These are phyloP conservation scores for Brachylomia viminalis DNA, from an alignment of 2,888 invertebrate species.

Conservation along the genomic window DNA sequence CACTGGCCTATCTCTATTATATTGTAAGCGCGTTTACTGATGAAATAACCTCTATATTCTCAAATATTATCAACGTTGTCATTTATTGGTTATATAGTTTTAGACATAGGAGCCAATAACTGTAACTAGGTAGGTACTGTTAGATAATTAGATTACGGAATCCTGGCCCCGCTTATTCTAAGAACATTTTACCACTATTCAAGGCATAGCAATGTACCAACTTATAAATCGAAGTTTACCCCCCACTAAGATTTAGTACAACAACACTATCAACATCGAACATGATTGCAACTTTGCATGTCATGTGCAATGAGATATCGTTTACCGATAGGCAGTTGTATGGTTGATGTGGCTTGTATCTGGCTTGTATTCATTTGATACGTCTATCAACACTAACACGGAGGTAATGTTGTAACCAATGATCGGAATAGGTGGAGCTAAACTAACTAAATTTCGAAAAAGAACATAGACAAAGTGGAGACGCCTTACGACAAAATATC, in stretches of 20 bases:
- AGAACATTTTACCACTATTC: background rate
- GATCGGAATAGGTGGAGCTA: no score
- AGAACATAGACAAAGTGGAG: no score
- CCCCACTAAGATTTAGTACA: conserved; percentile 5
- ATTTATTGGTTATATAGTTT: background rate
- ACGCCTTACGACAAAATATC: no score
- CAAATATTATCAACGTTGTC: background rate
- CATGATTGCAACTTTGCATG: conserved; percentile 55
- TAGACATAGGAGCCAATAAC: background rate
- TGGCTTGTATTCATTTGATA: conserved; percentile 20
- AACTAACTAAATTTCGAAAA: no score
- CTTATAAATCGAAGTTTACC: conserved; percentile 3
- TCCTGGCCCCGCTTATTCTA: background rate
- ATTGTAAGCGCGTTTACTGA: background rate
- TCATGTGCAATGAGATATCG: conserved; percentile 46
- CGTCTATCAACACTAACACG: background rate
- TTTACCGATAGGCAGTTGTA: conserved; percentile 40
- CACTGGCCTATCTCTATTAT: no score
- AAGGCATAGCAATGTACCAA: background rate
- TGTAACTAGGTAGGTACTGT: background rate
- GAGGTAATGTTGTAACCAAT: conserved; percentile 7
- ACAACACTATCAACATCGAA: conserved; percentile 1
- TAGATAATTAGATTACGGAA: background rate
- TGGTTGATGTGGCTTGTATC: conserved; percentile 17
- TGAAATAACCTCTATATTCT: background rate